A percentile compares a stretch with the other conserved stretches of the same genome.
phyloP scores from a whole-genome alignment of 2,113 vertebrate species.

The Oreochromis aureus region DNA sequence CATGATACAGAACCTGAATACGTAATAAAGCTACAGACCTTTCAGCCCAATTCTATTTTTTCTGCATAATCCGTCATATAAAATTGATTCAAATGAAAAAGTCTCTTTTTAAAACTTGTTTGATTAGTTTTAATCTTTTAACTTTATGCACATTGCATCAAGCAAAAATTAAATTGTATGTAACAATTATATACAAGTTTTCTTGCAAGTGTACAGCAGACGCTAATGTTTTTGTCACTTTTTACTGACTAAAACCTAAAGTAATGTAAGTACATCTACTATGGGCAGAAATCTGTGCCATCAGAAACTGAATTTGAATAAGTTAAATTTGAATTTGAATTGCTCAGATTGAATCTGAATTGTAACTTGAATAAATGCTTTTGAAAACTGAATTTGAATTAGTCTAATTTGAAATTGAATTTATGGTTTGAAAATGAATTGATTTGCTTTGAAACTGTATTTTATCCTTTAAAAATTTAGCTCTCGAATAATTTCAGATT shows the following conservation, averaged over 20 bases:
- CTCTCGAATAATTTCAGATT: no score
- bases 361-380: no score
- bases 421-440: no score
- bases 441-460: no score
- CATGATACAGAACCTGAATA: not conserved
- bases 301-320: no score
- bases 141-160: not conserved
- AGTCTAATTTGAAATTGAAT: no score
- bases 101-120: fast-evolving
- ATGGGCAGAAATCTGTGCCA: no score
- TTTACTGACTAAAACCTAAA: not conserved
- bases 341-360: no score
- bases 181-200: not conserved
- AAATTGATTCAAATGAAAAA: not conserved
- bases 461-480: no score
- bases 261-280: not conserved
- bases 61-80: not conserved
- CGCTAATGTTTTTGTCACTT: not conserved
- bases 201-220: not conserved
- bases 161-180: not conserved
- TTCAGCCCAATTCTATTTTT: not conserved
- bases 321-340: no score
- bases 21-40: not conserved
- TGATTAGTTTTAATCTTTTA: not conserved
- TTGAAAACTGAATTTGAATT: no score